A percentile compares a stretch with the other conserved stretches of the same genome.
Conservation (phyloP, 2,888 invertebrate species). For the Coelogynopora nodosa region DNA sequence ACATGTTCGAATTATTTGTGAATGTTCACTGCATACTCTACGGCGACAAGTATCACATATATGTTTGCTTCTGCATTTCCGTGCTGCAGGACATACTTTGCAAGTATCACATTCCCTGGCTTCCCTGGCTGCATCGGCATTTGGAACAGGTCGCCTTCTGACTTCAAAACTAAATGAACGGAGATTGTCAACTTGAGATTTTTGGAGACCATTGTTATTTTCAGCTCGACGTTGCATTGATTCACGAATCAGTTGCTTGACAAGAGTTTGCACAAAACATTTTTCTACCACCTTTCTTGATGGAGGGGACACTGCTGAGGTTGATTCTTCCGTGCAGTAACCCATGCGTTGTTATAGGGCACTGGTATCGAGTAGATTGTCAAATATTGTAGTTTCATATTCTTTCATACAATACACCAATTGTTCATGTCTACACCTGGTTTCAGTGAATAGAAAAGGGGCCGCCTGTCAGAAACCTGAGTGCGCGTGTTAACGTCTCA, state of each 20-base stretch:
- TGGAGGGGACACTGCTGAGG: neutral
- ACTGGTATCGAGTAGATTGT: constrained; percentile 6
- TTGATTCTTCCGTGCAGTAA: neutral
- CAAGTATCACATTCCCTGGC: neutral
- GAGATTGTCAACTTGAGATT: neutral
- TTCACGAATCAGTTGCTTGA: neutral
- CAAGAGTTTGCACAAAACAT: neutral
- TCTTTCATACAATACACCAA: neutral
- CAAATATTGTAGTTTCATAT: neutral
- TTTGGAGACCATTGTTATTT: neutral
- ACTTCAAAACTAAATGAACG: neutral
- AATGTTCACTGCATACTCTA: neutral
- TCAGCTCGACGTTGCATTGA: neutral
- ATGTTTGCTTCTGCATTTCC: too few relatives aligned
- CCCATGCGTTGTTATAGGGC: neutral
- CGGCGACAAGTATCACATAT: neutral
- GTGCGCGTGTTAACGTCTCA: too few relatives aligned
- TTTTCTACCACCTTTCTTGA: neutral
- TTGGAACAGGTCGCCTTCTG: neutral
- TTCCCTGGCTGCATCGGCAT: neutral
- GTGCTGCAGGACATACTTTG: too few relatives aligned
- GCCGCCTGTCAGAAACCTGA: too few relatives aligned
- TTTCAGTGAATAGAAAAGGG: neutral
- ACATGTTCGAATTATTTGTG: neutral
- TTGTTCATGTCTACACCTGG: neutral